These are phyloP conservation scores for Fragum fragum DNA, from an alignment of 2,888 invertebrate genomes.

Conservation along the genomic window DNA sequence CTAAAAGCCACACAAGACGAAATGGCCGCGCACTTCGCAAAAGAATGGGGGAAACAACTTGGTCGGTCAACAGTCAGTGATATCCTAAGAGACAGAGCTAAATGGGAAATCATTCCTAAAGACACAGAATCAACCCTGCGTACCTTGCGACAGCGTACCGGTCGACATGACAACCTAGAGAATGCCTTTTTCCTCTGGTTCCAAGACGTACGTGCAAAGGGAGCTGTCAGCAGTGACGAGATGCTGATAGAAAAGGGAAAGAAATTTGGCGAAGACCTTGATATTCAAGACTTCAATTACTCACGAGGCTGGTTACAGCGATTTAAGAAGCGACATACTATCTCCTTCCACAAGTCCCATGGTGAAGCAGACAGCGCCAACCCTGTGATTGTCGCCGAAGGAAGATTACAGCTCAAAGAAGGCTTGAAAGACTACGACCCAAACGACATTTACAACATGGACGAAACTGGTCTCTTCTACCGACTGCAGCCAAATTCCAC, in stretches of 20 bases:
- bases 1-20: too few species aligned
- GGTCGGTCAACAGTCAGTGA: too few species aligned
- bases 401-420: slow-evolving; percentile 1
- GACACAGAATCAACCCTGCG: slow-evolving; percentile 1
- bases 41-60: slow-evolving; percentile 1
- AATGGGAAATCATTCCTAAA: slow-evolving; percentile 1
- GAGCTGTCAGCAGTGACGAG: neutral
- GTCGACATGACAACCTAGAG: slow-evolving; percentile 1
- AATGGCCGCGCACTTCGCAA: too few species aligned
- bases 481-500: slow-evolving; percentile 1
- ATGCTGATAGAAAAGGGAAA: slow-evolving; percentile 1
- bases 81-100: neutral
- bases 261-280: slow-evolving; percentile 1
- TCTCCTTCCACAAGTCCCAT: slow-evolving; percentile 1
- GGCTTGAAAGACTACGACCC: neutral
- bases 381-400: neutral
- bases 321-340: neutral
- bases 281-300: slow-evolving; percentile 1
- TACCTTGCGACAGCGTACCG: neutral
- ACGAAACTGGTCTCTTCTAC: slow-evolving; percentile 1
- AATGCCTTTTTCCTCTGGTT: neutral
- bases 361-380: slow-evolving; percentile 1
- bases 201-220: neutral
- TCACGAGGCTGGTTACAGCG: slow-evolving; percentile 1
- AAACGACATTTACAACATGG: neutral